Percentiles rank a stretch among this genome's conserved stretches.
These are phyloP conservation scores for Meloidogyne exigua DNA, from an alignment of 1,140 invertebrate species.

Conservation along the genomic window DNA sequence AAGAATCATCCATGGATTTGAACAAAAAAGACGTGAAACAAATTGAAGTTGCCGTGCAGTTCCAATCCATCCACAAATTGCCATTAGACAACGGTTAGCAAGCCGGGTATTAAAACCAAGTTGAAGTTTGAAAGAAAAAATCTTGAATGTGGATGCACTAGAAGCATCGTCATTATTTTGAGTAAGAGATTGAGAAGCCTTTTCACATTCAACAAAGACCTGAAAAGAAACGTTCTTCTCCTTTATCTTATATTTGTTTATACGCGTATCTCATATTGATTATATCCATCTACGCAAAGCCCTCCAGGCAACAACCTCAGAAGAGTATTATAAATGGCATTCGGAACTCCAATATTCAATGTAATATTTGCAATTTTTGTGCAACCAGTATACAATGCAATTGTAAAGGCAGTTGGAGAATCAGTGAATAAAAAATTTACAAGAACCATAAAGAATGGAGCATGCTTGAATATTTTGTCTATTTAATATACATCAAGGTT, in stretches of 20 bases:
- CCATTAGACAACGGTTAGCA: slow-evolving; percentile 9
- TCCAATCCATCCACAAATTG: slow-evolving; percentile 8
- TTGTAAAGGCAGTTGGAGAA: neutral
- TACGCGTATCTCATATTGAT: slow-evolving; percentile 9
- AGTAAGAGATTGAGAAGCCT: neutral
- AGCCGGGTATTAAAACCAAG: slow-evolving; percentile 7
- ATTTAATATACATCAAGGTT: too few relatives aligned
- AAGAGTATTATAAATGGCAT: neutral
- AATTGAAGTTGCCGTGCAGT: slow-evolving; percentile 1
- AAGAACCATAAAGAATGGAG: slow-evolving; percentile 23
- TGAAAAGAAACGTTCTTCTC: slow-evolving; percentile 4
- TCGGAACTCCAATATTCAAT: slow-evolving; percentile 4
- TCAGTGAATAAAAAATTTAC: slow-evolving; percentile 6
- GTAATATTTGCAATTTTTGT: slow-evolving; percentile 14
- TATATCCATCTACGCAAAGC: slow-evolving; percentile 8
- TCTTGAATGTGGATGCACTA: neutral
- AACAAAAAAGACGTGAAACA: slow-evolving; percentile 12
- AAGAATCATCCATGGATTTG: slow-evolving; percentile 15
- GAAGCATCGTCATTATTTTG: neutral
- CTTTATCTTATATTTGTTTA: neutral
- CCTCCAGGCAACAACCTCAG: slow-evolving; percentile 16
- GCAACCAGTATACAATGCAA: slow-evolving; percentile 14
- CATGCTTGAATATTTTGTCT: slow-evolving; percentile 12
- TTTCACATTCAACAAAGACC: slow-evolving; percentile 1
- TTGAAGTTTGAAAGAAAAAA: slow-evolving; percentile 7